Evolutionary conservation across 2,797 vertebrate species (phyloP), one percentile per base, ranked within the genome.

Genomic region (Gallinago solitaria): DNA sequence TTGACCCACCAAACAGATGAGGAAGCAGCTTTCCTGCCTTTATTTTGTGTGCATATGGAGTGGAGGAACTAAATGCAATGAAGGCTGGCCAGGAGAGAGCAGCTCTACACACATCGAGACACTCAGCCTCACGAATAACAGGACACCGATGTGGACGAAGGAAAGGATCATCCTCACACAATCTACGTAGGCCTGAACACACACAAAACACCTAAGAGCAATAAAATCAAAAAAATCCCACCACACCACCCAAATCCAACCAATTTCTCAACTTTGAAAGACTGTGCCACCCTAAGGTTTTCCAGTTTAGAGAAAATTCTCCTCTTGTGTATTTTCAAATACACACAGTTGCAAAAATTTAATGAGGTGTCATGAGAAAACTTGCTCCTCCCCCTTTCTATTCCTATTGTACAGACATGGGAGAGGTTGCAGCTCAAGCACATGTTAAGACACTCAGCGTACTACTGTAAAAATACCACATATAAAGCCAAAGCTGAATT

Each of bases 31-130:
- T 73, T 73, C 35, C 21, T 35, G 21, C 15, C 32, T 82, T 32
- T 41, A n/a, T 33, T 50, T 15, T 16, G 9, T 11, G 30, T 32
- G 14, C 27, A 32, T 6, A 27, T 0, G 1, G 59, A 77, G 50
- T 7, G 19, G 27, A 51, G 30, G 15, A 59, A 64, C 23, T 24
- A 4, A 47, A 69, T 28, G 50, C 43, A 64, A 9, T 21, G 14
- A 33, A 45, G 43, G 39, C 18, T 51, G 37, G 60, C 23, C 60
- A 54, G 18, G 43, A 11, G 57, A 67, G 35, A n/a, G 13, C 14
- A 0, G 0, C 35, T 69, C 54, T 1, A 24, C 15, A 6, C 12
- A 4, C 1, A 3, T 12, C 39, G 21, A n/a, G 37, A 16, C 24
- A 30, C 33, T 17, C 48, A 76, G 45, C 27, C 43, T 68, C 71